A percentile compares a stretch with the other conserved stretches of the same genome.
phyloP scores from a whole-genome alignment of 2,888 invertebrate species.

The Rotaria socialis region DNA sequence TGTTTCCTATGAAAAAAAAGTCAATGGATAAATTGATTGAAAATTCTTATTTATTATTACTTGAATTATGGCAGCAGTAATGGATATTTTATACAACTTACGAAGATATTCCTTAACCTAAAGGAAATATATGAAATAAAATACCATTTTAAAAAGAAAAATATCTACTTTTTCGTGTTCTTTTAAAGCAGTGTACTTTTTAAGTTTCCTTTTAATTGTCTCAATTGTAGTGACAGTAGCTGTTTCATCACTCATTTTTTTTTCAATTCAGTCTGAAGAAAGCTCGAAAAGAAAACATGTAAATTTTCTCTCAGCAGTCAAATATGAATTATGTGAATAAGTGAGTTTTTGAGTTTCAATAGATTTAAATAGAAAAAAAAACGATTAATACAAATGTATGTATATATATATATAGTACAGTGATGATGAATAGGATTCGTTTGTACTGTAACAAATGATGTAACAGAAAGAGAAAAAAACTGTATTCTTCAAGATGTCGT shows the following conservation, averaged over 20 bases:
- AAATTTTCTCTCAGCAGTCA: background rate
- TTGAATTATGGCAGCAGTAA: background rate
- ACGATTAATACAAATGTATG: background rate
- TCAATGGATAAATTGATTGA: background rate
- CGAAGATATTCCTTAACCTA: slow-evolving; percentile 11
- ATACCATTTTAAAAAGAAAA: no score
- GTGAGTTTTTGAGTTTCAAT: background rate
- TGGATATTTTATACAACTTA: background rate
- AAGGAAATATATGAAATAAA: background rate
- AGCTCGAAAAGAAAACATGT: no score
- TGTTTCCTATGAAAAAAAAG: background rate
- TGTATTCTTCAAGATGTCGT: no score
- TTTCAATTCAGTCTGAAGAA: background rate
- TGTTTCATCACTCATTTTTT: background rate
- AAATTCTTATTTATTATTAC: background rate
- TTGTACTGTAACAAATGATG: background rate
- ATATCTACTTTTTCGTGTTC: background rate
- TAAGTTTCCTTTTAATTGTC: background rate
- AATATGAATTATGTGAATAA: no score
- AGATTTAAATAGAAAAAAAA: background rate
- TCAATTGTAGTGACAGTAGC: background rate
- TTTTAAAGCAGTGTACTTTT: background rate
- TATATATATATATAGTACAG: no score
- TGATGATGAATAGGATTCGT: background rate
- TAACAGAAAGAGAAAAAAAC: background rate